These are phyloP conservation scores for Tamias sibiricus DNA, from an alignment of 2,113 vertebrate genomes.

Conservation along the genomic window DNA sequence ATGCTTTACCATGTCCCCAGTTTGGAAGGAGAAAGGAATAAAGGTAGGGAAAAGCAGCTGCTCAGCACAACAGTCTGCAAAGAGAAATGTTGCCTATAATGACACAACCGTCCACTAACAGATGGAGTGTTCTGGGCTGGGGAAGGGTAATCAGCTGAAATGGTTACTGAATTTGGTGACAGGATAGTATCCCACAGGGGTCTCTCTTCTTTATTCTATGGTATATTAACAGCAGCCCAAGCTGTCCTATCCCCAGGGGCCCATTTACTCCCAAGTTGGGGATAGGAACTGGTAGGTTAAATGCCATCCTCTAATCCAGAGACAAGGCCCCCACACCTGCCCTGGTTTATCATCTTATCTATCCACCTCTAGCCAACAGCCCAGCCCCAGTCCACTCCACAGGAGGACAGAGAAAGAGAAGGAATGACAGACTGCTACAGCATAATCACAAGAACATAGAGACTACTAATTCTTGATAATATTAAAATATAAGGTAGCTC, in stretches of 20 bases:
- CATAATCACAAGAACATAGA: background rate
- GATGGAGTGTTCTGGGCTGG: background rate
- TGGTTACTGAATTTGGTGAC: background rate
- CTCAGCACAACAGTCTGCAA: background rate
- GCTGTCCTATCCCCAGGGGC: too few species aligned
- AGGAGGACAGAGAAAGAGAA: background rate
- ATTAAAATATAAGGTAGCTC: background rate
- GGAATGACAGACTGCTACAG: background rate
- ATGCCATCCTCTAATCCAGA: background rate
- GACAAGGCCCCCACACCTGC: background rate
- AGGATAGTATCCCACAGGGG: background rate
- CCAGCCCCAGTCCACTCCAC: too few species aligned
- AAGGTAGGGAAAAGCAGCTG: constrained; percentile 8
- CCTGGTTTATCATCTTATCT: background rate
- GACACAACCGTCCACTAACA: background rate
- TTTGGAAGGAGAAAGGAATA: background rate
- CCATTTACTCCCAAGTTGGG: background rate
- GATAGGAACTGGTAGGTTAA: background rate
- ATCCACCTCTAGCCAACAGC: background rate
- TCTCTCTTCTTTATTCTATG: background rate
- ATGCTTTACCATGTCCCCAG: background rate
- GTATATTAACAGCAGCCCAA: background rate
- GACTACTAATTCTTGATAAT: background rate
- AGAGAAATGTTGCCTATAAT: background rate
- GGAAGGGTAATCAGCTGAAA: background rate